Evolutionary conservation across 2,888 invertebrate species (phyloP).

Genomic region (Folsomia manolachei): DNA sequence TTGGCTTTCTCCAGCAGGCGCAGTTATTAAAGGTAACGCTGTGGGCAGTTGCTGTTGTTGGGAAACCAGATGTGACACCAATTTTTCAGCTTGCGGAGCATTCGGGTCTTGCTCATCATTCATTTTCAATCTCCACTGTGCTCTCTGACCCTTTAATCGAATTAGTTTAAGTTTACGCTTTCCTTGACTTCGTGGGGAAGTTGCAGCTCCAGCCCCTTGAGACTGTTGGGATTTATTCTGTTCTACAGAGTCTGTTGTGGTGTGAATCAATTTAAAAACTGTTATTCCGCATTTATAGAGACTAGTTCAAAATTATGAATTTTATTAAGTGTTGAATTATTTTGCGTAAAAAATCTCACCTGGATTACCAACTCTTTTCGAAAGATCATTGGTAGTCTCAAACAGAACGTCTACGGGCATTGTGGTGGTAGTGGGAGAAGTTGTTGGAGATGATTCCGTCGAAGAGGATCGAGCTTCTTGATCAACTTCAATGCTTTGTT

Average conservation of each 20-base stretch:
- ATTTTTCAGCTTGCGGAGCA: constrained; percentile 27
- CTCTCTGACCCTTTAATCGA: constrained; percentile 45
- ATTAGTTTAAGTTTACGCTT: constrained; percentile 46
- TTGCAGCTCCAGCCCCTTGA: constrained; percentile 22
- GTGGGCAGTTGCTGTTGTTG: constrained; percentile 21
- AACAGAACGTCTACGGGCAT: constrained; percentile 41
- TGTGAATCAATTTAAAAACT: constrained; percentile 15
- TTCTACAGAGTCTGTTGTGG: constrained; percentile 34
- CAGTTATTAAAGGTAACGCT: constrained; percentile 19
- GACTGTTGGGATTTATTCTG: no score
- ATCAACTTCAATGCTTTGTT: constrained; percentile 30
- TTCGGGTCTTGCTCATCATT: constrained; percentile 22
- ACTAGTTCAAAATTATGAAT: not conserved
- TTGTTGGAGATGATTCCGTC: constrained; percentile 11
- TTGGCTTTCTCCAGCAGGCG: not conserved
- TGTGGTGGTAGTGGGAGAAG: constrained; percentile 24
- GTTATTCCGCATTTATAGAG: constrained; percentile 11
- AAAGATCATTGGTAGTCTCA: constrained; percentile 37
- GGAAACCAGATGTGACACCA: constrained; percentile 25
- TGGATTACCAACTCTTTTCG: constrained; percentile 41
- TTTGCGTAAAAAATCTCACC: constrained; percentile 28
- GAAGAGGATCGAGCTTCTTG: constrained; percentile 5
- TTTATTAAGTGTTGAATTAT: not conserved
- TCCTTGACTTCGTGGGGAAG: not conserved
- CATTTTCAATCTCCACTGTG: constrained; percentile 47